Conservation (phyloP, 2,888 invertebrate species). For the Lycocerus yunnanus region DNA sequence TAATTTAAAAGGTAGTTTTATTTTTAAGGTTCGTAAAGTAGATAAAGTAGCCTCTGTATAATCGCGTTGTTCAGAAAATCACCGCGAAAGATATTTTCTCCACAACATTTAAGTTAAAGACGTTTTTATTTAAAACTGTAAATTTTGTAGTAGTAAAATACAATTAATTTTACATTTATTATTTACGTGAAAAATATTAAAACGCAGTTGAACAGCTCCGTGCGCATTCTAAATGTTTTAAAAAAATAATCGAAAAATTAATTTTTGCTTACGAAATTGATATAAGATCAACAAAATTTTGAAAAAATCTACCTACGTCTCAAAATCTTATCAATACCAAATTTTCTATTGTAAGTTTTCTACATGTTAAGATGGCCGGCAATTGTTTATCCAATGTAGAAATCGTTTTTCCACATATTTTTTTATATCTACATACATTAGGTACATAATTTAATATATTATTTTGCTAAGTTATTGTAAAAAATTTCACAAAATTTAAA, state of each 20-base stretch:
- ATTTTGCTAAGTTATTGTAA: neutral
- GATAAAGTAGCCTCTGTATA: neutral
- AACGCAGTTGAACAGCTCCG: neutral
- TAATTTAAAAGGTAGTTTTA: neutral
- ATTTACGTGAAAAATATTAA: neutral
- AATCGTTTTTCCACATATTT: neutral
- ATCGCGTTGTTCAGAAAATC: neutral
- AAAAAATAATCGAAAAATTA: neutral
- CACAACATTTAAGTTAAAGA: neutral
- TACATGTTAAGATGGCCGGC: slow-evolving; percentile 30
- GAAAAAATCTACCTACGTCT: neutral
- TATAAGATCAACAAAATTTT: neutral
- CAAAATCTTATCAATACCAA: neutral
- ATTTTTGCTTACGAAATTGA: neutral
- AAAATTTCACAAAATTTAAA: neutral
- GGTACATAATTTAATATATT: neutral
- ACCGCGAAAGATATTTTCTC: neutral
- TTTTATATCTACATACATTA: neutral
- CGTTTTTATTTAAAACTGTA: neutral
- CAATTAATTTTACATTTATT: neutral
- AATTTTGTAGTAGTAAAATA: neutral
- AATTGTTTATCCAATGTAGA: slow-evolving; percentile 18
- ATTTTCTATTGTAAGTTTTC: neutral
- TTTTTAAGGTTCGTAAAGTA: too few relatives aligned
- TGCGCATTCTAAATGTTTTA: neutral